Evolutionary conservation across 2,888 invertebrate species (phyloP).

Genomic region (Thumatha senex): DNA sequence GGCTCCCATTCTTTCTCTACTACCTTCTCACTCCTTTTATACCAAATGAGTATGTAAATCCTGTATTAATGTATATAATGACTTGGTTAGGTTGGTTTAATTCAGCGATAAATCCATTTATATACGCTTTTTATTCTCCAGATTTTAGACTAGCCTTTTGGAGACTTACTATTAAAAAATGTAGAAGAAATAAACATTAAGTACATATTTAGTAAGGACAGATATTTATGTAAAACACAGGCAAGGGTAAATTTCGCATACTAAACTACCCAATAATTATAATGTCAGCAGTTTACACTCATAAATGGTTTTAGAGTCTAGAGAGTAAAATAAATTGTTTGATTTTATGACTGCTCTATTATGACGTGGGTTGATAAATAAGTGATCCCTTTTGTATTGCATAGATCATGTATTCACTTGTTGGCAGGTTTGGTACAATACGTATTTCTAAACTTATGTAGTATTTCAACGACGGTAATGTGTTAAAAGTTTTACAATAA

Average conservation of each 20-base stretch:
- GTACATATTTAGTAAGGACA: conserved; percentile 13
- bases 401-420: not conserved
- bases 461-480: not conserved
- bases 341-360: not conserved
- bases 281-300: not conserved
- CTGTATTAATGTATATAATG: conserved; percentile 87
- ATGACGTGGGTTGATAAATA: not conserved
- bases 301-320: conserved; percentile 6
- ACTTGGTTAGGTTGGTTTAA: conserved; percentile 97
- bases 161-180: conserved; percentile 90
- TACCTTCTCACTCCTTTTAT: conserved; percentile 92
- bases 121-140: conserved; percentile 94
- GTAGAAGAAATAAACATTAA: conserved; percentile 73
- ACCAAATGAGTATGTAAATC: conserved; percentile 83
- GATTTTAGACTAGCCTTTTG: conserved; percentile 94
- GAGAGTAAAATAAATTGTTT: not conserved
- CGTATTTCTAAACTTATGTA: not conserved
- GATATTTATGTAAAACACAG: conserved; percentile 18
- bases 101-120: conserved; percentile 95
- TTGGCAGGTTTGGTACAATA: not conserved
- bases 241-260: conserved; percentile 11
- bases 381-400: not conserved
- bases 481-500: too few relatives aligned
- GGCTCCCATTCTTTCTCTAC: conserved; percentile 94
- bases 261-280: conserved; percentile 6